These are phyloP conservation scores for Carollia perspicillata DNA, from an alignment of 2,113 vertebrate genomes.

Conservation along the genomic window DNA sequence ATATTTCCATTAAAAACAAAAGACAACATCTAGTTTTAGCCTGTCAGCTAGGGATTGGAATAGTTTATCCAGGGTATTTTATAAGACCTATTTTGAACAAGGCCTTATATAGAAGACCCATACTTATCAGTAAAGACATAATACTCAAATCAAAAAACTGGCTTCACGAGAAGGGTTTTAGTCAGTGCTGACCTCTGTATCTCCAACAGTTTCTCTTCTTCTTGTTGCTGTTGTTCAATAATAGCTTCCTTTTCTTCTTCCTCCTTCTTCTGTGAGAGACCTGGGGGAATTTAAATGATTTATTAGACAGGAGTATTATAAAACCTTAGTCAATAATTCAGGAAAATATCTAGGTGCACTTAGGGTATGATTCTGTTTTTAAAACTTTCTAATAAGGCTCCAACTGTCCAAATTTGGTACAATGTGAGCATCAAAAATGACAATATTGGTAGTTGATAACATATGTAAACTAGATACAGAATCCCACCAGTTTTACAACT, in stretches of 20 bases:
- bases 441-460: not conserved
- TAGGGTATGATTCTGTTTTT: not conserved
- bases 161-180: not conserved
- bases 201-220: constrained; percentile 83
- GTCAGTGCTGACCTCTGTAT: constrained; percentile 84
- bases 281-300: constrained; percentile 64
- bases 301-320: constrained; percentile 29
- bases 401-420: not conserved
- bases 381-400: not conserved
- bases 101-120: not conserved
- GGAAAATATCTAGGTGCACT: not conserved
- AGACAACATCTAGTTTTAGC: not conserved
- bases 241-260: constrained; percentile 66
- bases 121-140: not conserved
- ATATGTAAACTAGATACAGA: not conserved
- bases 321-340: constrained; percentile 42
- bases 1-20: not conserved
- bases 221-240: constrained; percentile 79
- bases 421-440: not conserved
- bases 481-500: not conserved
- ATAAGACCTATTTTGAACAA: constrained; percentile 7
- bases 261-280: constrained; percentile 78
- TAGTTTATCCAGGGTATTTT: constrained; percentile 20
- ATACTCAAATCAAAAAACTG: constrained; percentile 6
- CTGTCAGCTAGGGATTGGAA: not conserved